Evolutionary conservation across 1,140 invertebrate genomes (phyloP).

Genomic region (Aradophagus sp.): DNA sequence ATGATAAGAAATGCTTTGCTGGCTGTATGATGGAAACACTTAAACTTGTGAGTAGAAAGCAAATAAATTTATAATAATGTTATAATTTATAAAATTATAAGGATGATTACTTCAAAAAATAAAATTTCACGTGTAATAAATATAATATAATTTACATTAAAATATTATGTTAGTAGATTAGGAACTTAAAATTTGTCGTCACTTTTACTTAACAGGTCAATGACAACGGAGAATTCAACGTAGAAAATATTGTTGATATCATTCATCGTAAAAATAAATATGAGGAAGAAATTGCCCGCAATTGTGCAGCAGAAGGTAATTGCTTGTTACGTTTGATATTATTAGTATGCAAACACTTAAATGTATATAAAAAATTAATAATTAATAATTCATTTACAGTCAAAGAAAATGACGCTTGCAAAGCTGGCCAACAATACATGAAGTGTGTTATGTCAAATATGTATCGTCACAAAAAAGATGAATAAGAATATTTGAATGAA

Average conservation of each 20-base stretch:
- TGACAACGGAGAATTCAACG: constrained; percentile 27
- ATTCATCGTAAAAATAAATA: constrained; percentile 15
- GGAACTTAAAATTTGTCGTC: too few species aligned
- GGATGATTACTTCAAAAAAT: too few species aligned
- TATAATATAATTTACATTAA: too few species aligned
- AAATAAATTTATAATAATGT: too few species aligned
- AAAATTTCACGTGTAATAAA: too few species aligned
- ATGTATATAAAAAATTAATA: background rate
- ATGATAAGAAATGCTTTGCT: too few species aligned
- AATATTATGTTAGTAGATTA: too few species aligned
- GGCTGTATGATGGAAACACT: too few species aligned
- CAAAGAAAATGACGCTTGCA: constrained; percentile 5
- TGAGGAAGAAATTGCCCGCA: constrained; percentile 31
- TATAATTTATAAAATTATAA: too few species aligned
- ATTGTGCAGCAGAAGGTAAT: constrained; percentile 28
- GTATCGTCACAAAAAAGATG: background rate
- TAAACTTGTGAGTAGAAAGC: too few species aligned
- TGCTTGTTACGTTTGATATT: background rate
- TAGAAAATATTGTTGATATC: constrained; percentile 21
- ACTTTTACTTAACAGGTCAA: constrained; percentile 13
- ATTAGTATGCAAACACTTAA: background rate
- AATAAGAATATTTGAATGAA: background rate
- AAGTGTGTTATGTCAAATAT: constrained; percentile 18
- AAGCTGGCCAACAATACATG: constrained; percentile 1
- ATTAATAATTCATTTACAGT: constrained; percentile 18